Percentiles rank a stretch among this genome's conserved stretches.
Evolutionary conservation across 1,140 invertebrate genomes (phyloP).

Genomic region (Pollicipes pollicipes): DNA sequence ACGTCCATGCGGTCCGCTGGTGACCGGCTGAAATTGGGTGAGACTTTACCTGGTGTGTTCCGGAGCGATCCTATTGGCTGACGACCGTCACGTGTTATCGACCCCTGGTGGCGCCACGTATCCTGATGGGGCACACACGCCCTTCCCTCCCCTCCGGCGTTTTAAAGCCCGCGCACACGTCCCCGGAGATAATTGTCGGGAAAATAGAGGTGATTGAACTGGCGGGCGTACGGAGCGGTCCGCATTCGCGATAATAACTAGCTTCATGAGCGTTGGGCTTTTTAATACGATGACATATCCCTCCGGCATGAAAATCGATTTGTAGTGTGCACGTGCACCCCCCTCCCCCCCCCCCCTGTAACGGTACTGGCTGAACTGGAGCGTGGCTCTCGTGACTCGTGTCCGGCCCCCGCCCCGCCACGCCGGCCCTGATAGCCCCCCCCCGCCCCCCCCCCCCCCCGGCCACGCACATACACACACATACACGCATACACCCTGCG

Average conservation of each 20-base stretch:
- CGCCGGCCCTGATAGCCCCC: too few relatives aligned
- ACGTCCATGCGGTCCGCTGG: too few relatives aligned
- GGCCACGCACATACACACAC: too few relatives aligned
- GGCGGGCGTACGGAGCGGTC: background rate
- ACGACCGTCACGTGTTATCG: background rate
- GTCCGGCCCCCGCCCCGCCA: too few relatives aligned
- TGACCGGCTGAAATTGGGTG: background rate
- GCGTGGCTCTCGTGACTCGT: too few relatives aligned
- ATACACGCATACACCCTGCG: too few relatives aligned
- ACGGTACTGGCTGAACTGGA: background rate
- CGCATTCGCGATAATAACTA: background rate
- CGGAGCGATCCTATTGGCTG: background rate
- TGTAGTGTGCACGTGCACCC: background rate
- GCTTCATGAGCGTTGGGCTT: background rate
- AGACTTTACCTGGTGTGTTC: background rate
- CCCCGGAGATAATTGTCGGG: background rate
- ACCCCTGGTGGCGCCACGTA: background rate
- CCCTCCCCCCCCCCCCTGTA: background rate
- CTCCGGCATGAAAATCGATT: background rate
- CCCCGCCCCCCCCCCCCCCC: too few relatives aligned
- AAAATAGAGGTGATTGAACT: background rate
- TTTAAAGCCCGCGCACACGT: background rate
- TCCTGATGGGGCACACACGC: background rate
- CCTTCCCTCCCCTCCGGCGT: too few relatives aligned
- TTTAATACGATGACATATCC: background rate